phyloP scores from a whole-genome alignment of 2,888 invertebrate genomes.

The Herminia tarsipennalis region DNA sequence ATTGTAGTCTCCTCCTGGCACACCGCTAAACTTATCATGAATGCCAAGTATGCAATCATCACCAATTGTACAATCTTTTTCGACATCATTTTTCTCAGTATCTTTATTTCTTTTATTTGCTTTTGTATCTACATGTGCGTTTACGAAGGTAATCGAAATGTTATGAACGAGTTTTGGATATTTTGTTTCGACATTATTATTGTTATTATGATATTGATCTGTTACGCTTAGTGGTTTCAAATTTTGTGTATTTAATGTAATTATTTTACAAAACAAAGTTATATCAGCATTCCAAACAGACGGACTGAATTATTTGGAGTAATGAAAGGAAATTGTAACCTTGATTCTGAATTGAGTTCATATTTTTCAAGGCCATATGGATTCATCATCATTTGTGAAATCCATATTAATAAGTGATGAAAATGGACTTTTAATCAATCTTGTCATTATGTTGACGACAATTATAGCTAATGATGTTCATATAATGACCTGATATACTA shows the following conservation, averaged over 20 bases:
- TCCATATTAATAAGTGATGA: no score
- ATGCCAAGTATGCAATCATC: slow-evolving; percentile 49
- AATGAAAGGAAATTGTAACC: slow-evolving; percentile 18
- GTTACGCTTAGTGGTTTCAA: slow-evolving; percentile 20
- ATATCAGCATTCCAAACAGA: slow-evolving; percentile 11
- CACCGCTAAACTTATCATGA: slow-evolving; percentile 52
- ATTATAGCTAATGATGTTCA: no score
- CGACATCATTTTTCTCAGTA: slow-evolving; percentile 39
- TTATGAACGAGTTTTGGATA: slow-evolving; percentile 21
- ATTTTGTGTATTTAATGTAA: slow-evolving; percentile 21
- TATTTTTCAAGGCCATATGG: no score
- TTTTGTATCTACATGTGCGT: slow-evolving; percentile 10
- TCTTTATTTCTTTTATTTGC: slow-evolving; percentile 5
- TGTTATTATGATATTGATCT: slow-evolving; percentile 41
- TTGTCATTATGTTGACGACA: no score
- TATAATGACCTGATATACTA: no score
- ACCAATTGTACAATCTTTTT: slow-evolving; percentile 45
- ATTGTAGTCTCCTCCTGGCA: slow-evolving; percentile 69
- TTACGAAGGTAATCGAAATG: slow-evolving; percentile 7
- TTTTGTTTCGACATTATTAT: slow-evolving; percentile 36
- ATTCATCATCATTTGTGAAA: no score
- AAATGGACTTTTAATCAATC: no score
- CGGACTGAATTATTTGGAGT: slow-evolving; percentile 5
- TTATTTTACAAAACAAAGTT: slow-evolving; percentile 17
- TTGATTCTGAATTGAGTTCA: neutral